Percentiles rank a stretch among this genome's conserved stretches.
Evolutionary conservation across 2,797 vertebrate species (phyloP).

Genomic region (Momotus momota): DNA sequence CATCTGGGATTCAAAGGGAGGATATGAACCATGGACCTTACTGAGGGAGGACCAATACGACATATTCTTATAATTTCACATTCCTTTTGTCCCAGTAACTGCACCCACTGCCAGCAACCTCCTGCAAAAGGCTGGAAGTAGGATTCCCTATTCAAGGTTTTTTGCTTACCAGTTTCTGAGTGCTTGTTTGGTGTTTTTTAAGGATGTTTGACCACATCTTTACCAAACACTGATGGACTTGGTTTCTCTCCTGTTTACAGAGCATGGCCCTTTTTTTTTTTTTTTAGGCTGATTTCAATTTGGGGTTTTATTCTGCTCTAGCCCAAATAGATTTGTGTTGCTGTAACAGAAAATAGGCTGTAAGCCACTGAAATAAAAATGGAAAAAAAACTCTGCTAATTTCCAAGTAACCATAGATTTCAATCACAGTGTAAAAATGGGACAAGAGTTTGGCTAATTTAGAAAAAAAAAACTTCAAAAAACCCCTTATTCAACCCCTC

Average conservation of each 20-base stretch:
- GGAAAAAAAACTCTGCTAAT: constrained; percentile 24
- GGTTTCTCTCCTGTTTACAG: background rate
- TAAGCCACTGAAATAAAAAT: constrained; percentile 21
- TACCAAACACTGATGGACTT: background rate
- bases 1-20: background rate
- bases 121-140: background rate
- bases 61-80: background rate
- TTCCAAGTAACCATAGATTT: constrained; percentile 28
- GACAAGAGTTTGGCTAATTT: background rate
- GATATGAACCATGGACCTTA: background rate
- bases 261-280: background rate
- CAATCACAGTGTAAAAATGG: background rate
- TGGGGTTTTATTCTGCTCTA: background rate
- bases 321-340: background rate
- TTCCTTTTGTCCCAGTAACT: background rate
- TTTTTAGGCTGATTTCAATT: background rate
- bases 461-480: background rate
- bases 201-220: background rate
- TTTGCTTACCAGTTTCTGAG: background rate
- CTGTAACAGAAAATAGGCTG: background rate
- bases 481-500: background rate
- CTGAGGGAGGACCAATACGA: background rate
- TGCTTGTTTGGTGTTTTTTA: background rate
- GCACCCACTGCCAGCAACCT: background rate
- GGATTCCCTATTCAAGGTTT: background rate